phyloP scores from a whole-genome alignment of 1,140 invertebrate species.

The Camponotus floridanus region DNA sequence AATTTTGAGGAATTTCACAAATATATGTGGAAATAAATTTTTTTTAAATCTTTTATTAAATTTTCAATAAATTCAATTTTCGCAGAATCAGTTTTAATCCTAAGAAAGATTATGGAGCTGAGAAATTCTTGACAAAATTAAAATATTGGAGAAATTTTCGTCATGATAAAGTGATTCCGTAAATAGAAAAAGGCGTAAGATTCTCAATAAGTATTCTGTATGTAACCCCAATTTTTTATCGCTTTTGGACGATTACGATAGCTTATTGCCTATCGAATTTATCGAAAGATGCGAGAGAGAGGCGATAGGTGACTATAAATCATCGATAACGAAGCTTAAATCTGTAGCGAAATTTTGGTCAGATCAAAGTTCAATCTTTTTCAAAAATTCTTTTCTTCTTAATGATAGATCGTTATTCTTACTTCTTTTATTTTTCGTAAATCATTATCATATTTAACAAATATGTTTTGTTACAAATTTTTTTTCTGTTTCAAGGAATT shows the following conservation, averaged over 20 bases:
- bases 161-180: background rate
- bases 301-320: slow-evolving; percentile 2
- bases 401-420: background rate
- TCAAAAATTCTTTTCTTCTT: slow-evolving; percentile 1
- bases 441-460: background rate
- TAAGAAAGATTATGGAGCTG: no score
- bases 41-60: background rate
- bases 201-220: background rate
- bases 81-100: background rate
- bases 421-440: background rate
- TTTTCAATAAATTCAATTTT: background rate
- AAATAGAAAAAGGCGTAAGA: background rate
- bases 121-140: background rate
- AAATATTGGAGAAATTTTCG: background rate
- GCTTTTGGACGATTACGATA: background rate
- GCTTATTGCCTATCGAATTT: slow-evolving; percentile 23
- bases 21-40: background rate
- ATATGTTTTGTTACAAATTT: background rate
- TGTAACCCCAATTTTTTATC: background rate
- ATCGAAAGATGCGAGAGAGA: background rate
- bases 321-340: slow-evolving; percentile 35
- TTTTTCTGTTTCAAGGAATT: no score
- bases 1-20: background rate
- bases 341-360: slow-evolving; percentile 1
- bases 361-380: slow-evolving; percentile 6